These are phyloP conservation scores for Felis catus DNA, from an alignment of 2,113 vertebrate species.

Conservation along the genomic window F.catus_Fca126_mat1.0 CM031415.1:172384001-172384500, in stretches of 20 bases:
- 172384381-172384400: background rate
- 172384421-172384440: background rate
- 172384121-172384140: background rate
- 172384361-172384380: background rate
- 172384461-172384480: background rate
- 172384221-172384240: background rate
- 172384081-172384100: background rate
- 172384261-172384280: background rate
- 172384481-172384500: background rate
- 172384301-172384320: background rate
- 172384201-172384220: background rate
- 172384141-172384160: background rate
- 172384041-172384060: background rate
- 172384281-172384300: background rate
- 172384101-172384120: background rate
- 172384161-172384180: background rate
- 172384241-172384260: background rate
- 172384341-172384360: background rate
- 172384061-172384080: background rate
- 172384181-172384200: background rate
- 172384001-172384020: background rate
- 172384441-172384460: background rate
- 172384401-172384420: background rate
- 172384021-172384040: background rate
- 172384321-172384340: background rate